phyloP scores from a whole-genome alignment of 2,888 invertebrate genomes.

The Hirtodrosophila histrioides region DNA sequence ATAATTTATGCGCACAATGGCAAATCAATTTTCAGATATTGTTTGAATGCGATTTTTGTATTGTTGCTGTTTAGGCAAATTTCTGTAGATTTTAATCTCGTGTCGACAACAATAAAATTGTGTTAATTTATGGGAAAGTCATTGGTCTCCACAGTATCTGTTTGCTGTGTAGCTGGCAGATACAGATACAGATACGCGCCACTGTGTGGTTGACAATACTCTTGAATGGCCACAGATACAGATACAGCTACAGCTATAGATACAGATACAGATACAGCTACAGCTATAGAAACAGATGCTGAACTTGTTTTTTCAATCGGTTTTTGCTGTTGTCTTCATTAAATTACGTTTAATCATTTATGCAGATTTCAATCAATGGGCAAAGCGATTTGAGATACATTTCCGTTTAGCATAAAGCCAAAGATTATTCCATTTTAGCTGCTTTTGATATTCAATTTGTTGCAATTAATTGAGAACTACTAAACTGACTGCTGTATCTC shows the following conservation, averaged over 20 bases:
- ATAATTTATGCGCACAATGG: slow-evolving; percentile 68
- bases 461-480: slow-evolving; percentile 59
- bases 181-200: slow-evolving; percentile 19
- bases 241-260: slow-evolving; percentile 22
- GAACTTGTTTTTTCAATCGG: slow-evolving; percentile 60
- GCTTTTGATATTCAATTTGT: slow-evolving; percentile 57
- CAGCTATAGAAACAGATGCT: slow-evolving; percentile 26
- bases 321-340: slow-evolving; percentile 66
- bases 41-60: slow-evolving; percentile 52
- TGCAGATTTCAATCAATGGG: slow-evolving; percentile 71
- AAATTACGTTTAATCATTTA: slow-evolving; percentile 75
- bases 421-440: slow-evolving; percentile 37
- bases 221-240: slow-evolving; percentile 1
- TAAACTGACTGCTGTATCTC: slow-evolving; percentile 10
- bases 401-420: slow-evolving; percentile 62
- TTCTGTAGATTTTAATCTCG: slow-evolving; percentile 71
- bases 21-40: slow-evolving; percentile 69
- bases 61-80: slow-evolving; percentile 75
- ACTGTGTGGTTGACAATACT: too few species aligned
- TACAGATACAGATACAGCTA: slow-evolving; percentile 15
- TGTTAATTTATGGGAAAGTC: slow-evolving; percentile 77
- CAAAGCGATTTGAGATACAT: slow-evolving; percentile 60
- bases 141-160: slow-evolving; percentile 10
- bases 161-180: slow-evolving; percentile 6
- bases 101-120: slow-evolving; percentile 80